Conservation (phyloP, 2,113 vertebrate genomes). For the Ifrita kowaldi region DNA sequence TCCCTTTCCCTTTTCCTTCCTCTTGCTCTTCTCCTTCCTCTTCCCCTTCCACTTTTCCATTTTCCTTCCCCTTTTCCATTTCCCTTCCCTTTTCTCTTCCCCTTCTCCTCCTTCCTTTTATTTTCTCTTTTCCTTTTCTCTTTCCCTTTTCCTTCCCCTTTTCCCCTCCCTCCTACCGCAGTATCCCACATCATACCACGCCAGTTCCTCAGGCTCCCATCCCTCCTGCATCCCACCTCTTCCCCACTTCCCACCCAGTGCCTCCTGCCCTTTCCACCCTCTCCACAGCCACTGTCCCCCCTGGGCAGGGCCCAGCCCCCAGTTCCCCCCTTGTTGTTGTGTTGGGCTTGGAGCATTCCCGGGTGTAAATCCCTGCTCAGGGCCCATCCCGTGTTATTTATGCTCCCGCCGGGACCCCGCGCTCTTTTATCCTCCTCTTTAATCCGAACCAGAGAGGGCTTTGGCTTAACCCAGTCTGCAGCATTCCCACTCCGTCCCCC, state of each 20-base stretch:
- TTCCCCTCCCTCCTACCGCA: background rate
- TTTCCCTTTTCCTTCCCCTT: background rate
- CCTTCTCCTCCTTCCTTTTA: background rate
- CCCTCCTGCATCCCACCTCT: background rate
- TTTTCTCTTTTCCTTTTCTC: background rate
- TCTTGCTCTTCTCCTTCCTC: background rate
- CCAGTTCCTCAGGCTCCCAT: background rate
- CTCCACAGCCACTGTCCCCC: background rate
- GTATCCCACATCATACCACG: background rate
- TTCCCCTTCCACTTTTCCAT: background rate
- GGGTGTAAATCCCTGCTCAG: background rate
- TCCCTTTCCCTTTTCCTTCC: background rate
- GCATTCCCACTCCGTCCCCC: background rate
- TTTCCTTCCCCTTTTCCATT: background rate
- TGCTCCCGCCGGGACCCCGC: background rate
- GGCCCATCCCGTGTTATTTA: constrained; percentile 40
- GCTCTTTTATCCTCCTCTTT: constrained; percentile 57
- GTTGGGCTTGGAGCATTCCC: background rate
- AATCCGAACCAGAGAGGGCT: constrained; percentile 56
- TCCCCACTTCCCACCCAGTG: background rate
- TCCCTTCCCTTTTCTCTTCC: background rate
- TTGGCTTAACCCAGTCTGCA: constrained; percentile 4
- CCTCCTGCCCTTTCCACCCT: background rate
- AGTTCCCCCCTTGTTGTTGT: background rate
- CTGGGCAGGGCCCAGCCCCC: background rate